These are phyloP conservation scores for Araneus ventricosus DNA, from an alignment of 1,140 invertebrate genomes.

Conservation along the genomic window DNA sequence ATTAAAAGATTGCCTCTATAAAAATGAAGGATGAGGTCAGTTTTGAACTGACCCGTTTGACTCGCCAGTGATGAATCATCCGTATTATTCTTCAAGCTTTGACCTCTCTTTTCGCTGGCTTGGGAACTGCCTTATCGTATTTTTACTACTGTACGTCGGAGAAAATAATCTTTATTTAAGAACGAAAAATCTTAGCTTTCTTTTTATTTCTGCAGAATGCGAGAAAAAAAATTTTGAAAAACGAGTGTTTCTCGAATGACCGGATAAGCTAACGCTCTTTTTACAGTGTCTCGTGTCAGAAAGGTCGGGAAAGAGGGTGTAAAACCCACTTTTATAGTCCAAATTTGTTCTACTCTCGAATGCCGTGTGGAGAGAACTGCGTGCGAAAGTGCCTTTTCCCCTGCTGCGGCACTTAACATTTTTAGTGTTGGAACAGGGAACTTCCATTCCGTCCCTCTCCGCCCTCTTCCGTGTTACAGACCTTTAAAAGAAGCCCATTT, in stretches of 20 bases:
- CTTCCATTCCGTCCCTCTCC: neutral
- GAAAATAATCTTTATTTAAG: conserved; percentile 31
- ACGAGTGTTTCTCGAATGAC: neutral
- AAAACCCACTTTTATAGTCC: conserved; percentile 30
- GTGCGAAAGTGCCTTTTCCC: conserved; percentile 3
- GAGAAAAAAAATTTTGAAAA: neutral
- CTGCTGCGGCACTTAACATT: conserved; percentile 2
- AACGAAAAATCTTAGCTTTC: neutral
- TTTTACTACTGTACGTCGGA: neutral
- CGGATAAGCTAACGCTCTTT: conserved; percentile 15
- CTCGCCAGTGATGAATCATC: too few relatives aligned
- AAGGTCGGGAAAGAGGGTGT: conserved; percentile 22
- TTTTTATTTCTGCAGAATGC: neutral
- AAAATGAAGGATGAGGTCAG: too few relatives aligned
- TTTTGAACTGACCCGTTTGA: too few relatives aligned
- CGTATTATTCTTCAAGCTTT: too few relatives aligned
- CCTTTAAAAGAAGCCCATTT: neutral
- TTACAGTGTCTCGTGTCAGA: conserved; percentile 15
- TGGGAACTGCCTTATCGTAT: neutral
- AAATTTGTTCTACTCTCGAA: conserved; percentile 5
- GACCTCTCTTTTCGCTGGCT: too few relatives aligned
- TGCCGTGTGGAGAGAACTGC: conserved; percentile 14
- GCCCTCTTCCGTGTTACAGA: neutral
- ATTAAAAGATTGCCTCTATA: too few relatives aligned
- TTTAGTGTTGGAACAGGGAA: conserved; percentile 13